Evolutionary conservation across 2,888 invertebrate species (phyloP), one percentile per base, ranked within the genome.

Genomic region (Dioctria rufipes): DNA sequence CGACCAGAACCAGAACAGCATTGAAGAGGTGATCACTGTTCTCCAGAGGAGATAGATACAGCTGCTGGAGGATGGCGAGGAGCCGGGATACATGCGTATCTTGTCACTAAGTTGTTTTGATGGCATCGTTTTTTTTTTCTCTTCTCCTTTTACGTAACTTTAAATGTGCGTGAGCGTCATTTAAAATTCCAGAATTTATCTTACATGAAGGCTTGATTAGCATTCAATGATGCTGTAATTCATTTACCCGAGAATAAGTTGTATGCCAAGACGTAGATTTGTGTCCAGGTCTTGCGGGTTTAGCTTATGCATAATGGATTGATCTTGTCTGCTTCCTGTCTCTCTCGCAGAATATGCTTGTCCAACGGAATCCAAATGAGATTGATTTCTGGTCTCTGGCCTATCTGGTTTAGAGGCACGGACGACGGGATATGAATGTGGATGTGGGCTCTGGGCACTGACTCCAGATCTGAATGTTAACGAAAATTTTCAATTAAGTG

Each of bases 201-300:
- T 80, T 82, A 77, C 67, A 81, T 79, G 78, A 78, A 80, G 78
- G 71, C 80, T 82, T 78, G 82, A 82, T 82, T 82, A 82, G 82
- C 82, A 82, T 82, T 82, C 82, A 82, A 82, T 82, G 82, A 82
- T 82, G 82, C 78, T 82, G 82, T 80, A 82, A 82, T 82, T 82
- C 82, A 82, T 82, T 82, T 82, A 75, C 49, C 80, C 82, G 78
- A 65, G 80, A 80, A 82, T 82, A 82, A 78, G 80, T 82, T 79
- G 80, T 82, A 78, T 75, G 78, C 78, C 71, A 71, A 82, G 79
- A 80, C 78, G 80, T 82, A 78, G 80, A 71, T 80, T 71, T 73
- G 39, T 66, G 78, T 80, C 75, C 80, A 79, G 80, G 75, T 66
- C 78, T 78, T 51, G 65, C 65, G 65, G 77, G 71, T 65, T 80